Evolutionary conservation across 2,888 invertebrate genomes (phyloP), one percentile per base, ranked within the genome.

Genomic region (Lacanobia oleracea): DNA sequence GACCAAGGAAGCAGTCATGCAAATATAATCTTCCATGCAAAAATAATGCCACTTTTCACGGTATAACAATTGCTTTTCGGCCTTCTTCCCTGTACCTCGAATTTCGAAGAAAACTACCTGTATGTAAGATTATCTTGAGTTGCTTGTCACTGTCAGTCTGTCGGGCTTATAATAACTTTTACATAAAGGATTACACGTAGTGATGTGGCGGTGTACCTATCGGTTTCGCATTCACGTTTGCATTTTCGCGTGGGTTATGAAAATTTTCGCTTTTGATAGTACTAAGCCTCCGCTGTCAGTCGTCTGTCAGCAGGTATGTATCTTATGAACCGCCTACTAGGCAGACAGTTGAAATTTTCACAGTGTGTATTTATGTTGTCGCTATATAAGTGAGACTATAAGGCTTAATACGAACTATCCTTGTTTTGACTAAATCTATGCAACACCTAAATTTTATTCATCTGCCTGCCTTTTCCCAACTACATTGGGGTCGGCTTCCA

Each of bases 111-210:
- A 78, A 72, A 72, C 66, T 82, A 78, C 48, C 71, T 63, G 63
- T 70, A 4, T 77, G 62, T 53, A 63, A 82, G 72, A 63, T 78
- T 61, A 82, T 82, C 64, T 59, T 37, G 23, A 45, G 50, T 62
- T 57, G 40, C 80, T 67, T 69, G 43, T 67, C 60, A 40, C n/a
- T 79, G 83, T 65, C 83, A 70, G 27, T 50, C 64, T 62, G 57
- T 54, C 60, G 53, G 4, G 27, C 63, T 45, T 67, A 69, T 65
- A 78, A 81, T 70, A 78, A 76, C 70, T 81, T 81, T 59, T 59
- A 59, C 62, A 54, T 66, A 76, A 59, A 76, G 65, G 71, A 81
- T 81, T 70, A 76, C 70, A 40, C 0, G n/a, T 51, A 78, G 66
- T 33, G 77, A 53, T 60, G 77, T 57, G 33, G 27, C 9, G 7